These are phyloP conservation scores for Gymnothorax javanicus DNA, from an alignment of 2,797 vertebrate species.

Conservation along the genomic window DNA sequence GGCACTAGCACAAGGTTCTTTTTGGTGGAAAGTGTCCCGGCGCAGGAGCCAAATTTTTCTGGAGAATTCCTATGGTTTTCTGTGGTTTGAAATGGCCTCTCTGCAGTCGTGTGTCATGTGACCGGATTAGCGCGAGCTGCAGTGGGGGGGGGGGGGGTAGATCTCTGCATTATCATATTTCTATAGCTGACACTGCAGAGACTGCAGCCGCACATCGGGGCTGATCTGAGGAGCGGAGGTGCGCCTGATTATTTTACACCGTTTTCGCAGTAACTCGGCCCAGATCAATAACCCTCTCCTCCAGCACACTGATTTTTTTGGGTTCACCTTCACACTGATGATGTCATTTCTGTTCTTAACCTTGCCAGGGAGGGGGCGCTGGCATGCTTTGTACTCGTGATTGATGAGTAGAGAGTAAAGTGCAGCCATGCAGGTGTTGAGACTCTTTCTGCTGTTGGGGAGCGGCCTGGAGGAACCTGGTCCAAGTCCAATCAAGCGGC, in stretches of 20 bases:
- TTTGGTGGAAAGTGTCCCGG: neutral
- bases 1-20: too few species aligned
- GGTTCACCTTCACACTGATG: neutral
- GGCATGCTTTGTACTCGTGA: neutral
- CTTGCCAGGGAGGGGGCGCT: neutral
- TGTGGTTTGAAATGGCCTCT: neutral
- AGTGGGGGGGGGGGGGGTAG: neutral
- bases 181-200: neutral
- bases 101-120: neutral
- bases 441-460: neutral
- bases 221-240: neutral
- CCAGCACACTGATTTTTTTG: neutral
- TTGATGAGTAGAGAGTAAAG: neutral
- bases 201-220: neutral
- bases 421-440: neutral
- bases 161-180: neutral
- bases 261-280: neutral
- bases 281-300: neutral
- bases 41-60: neutral
- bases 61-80: neutral
- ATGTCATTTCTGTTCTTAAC: neutral
- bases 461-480: neutral
- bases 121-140: neutral
- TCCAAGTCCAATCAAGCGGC: neutral
- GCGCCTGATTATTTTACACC: neutral